Base-by-base conservation (phyloP, 2,797 vertebrate species). In the Synaphobranchus kaupii region DNA sequence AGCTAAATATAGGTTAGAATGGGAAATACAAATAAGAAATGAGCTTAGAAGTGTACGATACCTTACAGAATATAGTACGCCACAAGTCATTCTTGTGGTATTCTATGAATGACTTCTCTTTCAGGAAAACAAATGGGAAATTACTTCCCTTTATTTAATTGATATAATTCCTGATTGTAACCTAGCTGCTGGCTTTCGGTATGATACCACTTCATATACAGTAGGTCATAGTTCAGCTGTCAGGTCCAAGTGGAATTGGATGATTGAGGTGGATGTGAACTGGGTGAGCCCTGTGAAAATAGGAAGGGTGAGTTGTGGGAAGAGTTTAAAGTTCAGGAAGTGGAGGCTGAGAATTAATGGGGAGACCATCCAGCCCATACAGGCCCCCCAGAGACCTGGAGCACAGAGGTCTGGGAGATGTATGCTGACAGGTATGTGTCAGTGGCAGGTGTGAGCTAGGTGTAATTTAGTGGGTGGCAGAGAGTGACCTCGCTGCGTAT, bases 351-450 rank as follows among this genome's bases (percentile, higher is more conserved):
- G 39, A 12, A 78, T 73, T 73, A 73, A 73, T 73, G 31, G 31
- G 68, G 68, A 39, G 31, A 15, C 31, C 68, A 31, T 31, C 10
- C 68, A 39, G 68, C 34, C 68, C 68, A 39, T 31, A 17, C 31
- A 73, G 28, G 31, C 68, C 10, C 68, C 28, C 68, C 68, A 13
- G 68, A 39, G 31, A 39, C 68, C 31, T 13, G 31, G 28, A 73
- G 68, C 68, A 15, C 12, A 34, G 28, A 15, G 68, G 10, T 34
- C 68, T 73, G 68, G 31, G 68, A 73, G 68, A 73, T 13, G 34
- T 73, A 73, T 73, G 68, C 68, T 73, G 68, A 31, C 68, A 73
- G 68, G 68, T 73, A 39, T 73, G 68, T 73, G 68, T 73, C 68
- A 39, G 63, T n/a, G 63, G 63, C 63, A 68, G n/a, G 63, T 8